Evolutionary conservation across 2,113 vertebrate genomes (phyloP).

Genomic region (Takifugu bimaculatus): DNA sequence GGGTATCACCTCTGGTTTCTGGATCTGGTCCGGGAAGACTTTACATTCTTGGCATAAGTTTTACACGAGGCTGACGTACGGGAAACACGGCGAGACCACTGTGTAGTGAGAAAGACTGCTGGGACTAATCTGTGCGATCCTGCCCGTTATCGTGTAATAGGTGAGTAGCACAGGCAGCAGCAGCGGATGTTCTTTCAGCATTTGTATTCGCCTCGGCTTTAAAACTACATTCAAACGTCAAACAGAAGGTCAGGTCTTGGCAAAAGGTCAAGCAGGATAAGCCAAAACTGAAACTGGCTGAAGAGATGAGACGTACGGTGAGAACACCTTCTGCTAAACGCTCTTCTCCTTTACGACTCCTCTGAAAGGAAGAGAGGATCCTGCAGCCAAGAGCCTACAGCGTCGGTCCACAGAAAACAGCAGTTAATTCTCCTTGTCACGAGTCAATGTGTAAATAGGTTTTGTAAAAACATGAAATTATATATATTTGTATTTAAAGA

Average conservation of each 20-base stretch:
- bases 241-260: conserved; percentile 34
- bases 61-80: conserved; percentile 88
- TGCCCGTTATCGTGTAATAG: conserved; percentile 30
- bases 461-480: conserved; percentile 86
- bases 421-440: conserved; percentile 53
- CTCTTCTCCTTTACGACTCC: conserved; percentile 32
- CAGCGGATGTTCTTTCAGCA: background rate
- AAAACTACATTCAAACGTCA: conserved; percentile 37
- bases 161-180: conserved; percentile 29
- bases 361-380: conserved; percentile 66
- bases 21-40: conserved; percentile 99
- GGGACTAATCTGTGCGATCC: conserved; percentile 24
- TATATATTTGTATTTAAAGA: conserved; percentile 89
- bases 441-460: conserved; percentile 83
- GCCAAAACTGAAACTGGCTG: conserved; percentile 46
- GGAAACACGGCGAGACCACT: conserved; percentile 91
- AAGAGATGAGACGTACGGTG: conserved; percentile 58
- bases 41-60: conserved; percentile 97
- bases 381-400: conserved; percentile 52
- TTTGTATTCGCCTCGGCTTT: conserved; percentile 28
- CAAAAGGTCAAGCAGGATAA: conserved; percentile 54
- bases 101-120: conserved; percentile 69
- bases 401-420: conserved; percentile 15
- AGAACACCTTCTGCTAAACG: conserved; percentile 51
- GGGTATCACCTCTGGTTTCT: conserved; percentile 97